These are phyloP conservation scores for Sesamia nonagrioides DNA, from an alignment of 1,140 invertebrate species.

Conservation along the genomic window DNA sequence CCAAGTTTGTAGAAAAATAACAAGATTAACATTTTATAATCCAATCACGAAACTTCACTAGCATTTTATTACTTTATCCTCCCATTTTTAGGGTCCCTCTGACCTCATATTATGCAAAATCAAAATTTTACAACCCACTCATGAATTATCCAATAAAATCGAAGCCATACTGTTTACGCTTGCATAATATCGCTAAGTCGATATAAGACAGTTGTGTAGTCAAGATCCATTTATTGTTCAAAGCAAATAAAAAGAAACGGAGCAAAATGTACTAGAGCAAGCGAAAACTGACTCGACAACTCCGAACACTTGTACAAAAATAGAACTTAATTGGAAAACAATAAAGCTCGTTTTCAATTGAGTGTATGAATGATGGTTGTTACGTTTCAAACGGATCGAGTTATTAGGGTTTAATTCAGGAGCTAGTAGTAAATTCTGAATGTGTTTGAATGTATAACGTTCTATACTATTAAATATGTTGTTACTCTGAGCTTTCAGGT, in stretches of 20 bases:
- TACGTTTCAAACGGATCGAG: conserved; percentile 52
- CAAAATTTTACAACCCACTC: conserved; percentile 62
- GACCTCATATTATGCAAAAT: conserved; percentile 61
- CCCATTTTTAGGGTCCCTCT: conserved; percentile 54
- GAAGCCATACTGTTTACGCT: conserved; percentile 65
- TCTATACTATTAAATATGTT: conserved; percentile 70
- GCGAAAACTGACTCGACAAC: conserved; percentile 58
- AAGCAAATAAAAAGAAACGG: conserved; percentile 78
- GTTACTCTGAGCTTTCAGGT: conserved; percentile 50
- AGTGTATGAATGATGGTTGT: conserved; percentile 38
- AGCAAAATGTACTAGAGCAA: conserved; percentile 67
- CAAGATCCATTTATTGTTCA: conserved; percentile 81
- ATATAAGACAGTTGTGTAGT: conserved; percentile 71
- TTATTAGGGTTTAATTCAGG: conserved; percentile 78
- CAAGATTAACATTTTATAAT: conserved; percentile 51
- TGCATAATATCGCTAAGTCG: conserved; percentile 66
- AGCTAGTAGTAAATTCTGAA: conserved; percentile 75
- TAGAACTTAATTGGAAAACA: conserved; percentile 40
- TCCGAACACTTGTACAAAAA: conserved; percentile 47
- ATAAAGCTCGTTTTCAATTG: conserved; percentile 59
- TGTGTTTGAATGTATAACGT: conserved; percentile 68
- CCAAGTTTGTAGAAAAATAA: conserved; percentile 17
- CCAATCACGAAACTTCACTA: conserved; percentile 47
- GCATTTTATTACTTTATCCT: conserved; percentile 56
- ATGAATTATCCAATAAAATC: conserved; percentile 74